Conservation (phyloP, 1,140 invertebrate species). For the Euura lappo region DNA sequence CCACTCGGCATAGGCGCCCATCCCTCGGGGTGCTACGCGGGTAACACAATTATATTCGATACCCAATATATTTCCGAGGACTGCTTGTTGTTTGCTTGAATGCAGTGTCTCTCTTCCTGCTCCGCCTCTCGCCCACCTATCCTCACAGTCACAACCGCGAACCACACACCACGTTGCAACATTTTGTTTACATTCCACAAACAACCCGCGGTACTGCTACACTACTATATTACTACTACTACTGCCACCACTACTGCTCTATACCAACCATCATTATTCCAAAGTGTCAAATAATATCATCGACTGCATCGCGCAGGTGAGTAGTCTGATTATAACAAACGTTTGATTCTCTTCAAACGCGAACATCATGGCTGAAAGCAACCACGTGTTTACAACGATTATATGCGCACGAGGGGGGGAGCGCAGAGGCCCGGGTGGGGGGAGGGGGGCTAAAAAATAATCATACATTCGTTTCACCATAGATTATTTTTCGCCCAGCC, state of each 20-base stretch:
- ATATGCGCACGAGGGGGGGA: too few species aligned
- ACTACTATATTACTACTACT: neutral
- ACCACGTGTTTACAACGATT: too few species aligned
- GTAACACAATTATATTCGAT: neutral
- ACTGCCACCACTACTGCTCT: slow-evolving; percentile 8
- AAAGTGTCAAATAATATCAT: too few species aligned
- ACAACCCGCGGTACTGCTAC: too few species aligned
- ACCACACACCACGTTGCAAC: neutral
- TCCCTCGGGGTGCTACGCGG: neutral
- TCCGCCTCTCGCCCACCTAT: neutral
- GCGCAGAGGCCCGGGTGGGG: too few species aligned
- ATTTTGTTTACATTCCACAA: neutral
- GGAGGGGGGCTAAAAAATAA: too few species aligned
- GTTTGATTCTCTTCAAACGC: too few species aligned
- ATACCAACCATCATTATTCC: slow-evolving; percentile 12
- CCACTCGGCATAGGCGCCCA: slow-evolving; percentile 1
- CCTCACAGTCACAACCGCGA: neutral
- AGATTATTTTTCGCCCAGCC: too few species aligned
- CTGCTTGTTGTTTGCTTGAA: neutral
- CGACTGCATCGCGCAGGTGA: too few species aligned
- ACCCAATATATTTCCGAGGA: neutral
- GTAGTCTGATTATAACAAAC: too few species aligned
- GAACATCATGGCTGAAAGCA: too few species aligned
- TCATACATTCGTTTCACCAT: too few species aligned
- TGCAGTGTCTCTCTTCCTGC: neutral